A percentile compares a stretch with the other conserved stretches of the same genome.
phyloP scores from a whole-genome alignment of 2,113 vertebrate genomes.

The Apus apus region DNA sequence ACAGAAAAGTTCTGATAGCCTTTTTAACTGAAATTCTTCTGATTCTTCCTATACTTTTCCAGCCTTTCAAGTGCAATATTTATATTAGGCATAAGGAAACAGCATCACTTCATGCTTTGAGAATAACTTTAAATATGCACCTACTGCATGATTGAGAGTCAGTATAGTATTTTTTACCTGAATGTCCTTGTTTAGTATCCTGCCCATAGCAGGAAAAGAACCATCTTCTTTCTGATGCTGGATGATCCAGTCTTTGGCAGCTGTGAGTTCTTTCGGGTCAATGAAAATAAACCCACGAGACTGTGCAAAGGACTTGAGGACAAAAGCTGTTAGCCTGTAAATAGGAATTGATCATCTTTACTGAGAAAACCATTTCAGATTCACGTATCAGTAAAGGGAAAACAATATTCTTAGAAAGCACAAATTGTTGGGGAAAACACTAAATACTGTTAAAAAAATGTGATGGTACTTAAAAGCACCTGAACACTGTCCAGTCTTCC shows the following conservation, averaged over 20 bases:
- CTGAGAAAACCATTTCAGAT: neutral
- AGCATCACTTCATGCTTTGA: neutral
- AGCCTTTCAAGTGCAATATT: neutral
- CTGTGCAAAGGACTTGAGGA: constrained; percentile 93
- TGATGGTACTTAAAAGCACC: neutral
- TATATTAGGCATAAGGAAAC: neutral
- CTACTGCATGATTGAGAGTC: neutral
- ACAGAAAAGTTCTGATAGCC: accelerated
- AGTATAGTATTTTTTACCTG: constrained; percentile 77
- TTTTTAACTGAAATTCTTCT: neutral
- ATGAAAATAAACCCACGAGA: constrained; percentile 94
- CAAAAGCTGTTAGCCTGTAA: constrained; percentile 92
- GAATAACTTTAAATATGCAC: neutral
- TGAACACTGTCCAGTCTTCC: neutral
- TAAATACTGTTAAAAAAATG: neutral
- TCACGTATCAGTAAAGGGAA: neutral
- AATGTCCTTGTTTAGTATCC: constrained; percentile 93
- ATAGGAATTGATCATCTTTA: neutral
- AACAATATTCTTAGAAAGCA: neutral
- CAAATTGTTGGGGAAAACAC: neutral
- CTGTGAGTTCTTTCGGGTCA: constrained; percentile 85
- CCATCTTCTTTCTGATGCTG: constrained; percentile 88
- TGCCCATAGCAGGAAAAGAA: constrained; percentile 90
- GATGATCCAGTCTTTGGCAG: constrained; percentile 91
- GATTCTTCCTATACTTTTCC: neutral